Conservation (phyloP, 2,888 invertebrate species). For the Aspidiotus rigidus region DNA sequence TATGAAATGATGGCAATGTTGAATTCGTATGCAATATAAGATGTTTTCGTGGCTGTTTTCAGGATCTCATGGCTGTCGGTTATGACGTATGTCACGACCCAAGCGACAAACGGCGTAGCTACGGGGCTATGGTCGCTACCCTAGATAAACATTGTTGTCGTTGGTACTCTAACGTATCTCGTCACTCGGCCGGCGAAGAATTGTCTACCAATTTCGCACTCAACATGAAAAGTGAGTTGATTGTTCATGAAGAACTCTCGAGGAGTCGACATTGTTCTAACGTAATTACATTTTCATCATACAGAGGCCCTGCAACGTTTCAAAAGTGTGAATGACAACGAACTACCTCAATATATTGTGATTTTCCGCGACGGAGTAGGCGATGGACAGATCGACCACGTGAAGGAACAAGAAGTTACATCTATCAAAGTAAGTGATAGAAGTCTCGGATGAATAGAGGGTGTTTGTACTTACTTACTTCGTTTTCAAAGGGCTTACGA, state of each 20-base stretch:
- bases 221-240: conserved; percentile 48
- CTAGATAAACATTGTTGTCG: conserved; percentile 44
- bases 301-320: conserved; percentile 50
- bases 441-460: too few relatives aligned
- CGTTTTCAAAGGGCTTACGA: too few relatives aligned
- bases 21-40: too few relatives aligned
- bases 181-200: conserved; percentile 68
- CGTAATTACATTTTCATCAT: not conserved
- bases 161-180: conserved; percentile 63
- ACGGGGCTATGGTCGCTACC: conserved; percentile 48
- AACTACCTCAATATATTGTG: conserved; percentile 60
- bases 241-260: too few relatives aligned
- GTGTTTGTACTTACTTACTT: too few relatives aligned
- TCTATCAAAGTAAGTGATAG: conserved; percentile 41
- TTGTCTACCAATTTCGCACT: conserved; percentile 60
- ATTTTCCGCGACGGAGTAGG: conserved; percentile 90
- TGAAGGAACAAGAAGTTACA: conserved; percentile 64
- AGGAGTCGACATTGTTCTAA: too few relatives aligned
- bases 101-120: conserved; percentile 48
- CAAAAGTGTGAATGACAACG: conserved; percentile 45
- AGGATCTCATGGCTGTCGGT: conserved; percentile 69
- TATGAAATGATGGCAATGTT: too few relatives aligned
- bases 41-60: conserved; percentile 26
- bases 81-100: conserved; percentile 86
- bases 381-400: conserved; percentile 77